phyloP scores from a whole-genome alignment of 2,888 invertebrate genomes.

The Dryobota labecula region DNA sequence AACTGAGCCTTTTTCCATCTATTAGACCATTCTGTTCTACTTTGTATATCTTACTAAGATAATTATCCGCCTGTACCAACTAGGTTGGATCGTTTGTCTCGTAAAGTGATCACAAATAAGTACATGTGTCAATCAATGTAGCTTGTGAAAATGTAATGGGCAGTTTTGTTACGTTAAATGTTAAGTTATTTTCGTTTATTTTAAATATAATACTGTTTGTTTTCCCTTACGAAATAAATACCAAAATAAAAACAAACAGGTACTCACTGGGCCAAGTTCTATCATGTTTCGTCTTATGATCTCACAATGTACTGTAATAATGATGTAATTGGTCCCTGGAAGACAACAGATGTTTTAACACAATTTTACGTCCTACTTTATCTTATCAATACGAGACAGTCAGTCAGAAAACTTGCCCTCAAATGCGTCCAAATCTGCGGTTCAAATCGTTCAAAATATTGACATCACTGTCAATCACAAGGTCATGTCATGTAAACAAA shows the following conservation, averaged over 20 bases:
- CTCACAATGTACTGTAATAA: neutral
- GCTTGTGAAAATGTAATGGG: neutral
- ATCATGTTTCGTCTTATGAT: constrained; percentile 61
- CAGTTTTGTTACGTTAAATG: too few species aligned
- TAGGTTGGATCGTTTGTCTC: neutral
- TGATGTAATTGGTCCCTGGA: neutral
- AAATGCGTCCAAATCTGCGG: neutral
- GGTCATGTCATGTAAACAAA: constrained; percentile 12
- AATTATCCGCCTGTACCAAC: neutral
- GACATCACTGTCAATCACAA: neutral
- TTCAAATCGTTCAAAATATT: constrained; percentile 2
- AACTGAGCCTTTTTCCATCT: too few species aligned
- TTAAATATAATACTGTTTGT: neutral
- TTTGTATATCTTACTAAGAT: neutral
- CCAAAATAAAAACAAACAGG: neutral
- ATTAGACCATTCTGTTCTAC: neutral
- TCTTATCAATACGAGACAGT: constrained; percentile 35
- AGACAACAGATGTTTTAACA: constrained; percentile 18
- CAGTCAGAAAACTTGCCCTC: neutral
- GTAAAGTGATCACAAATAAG: neutral
- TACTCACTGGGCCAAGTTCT: constrained; percentile 71
- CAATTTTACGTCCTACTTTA: constrained; percentile 19
- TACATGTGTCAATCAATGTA: neutral
- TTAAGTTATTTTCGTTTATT: neutral
- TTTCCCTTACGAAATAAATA: neutral